Conservation (phyloP, 2,113 vertebrate genomes). For the Chaetodon auriga region DNA sequence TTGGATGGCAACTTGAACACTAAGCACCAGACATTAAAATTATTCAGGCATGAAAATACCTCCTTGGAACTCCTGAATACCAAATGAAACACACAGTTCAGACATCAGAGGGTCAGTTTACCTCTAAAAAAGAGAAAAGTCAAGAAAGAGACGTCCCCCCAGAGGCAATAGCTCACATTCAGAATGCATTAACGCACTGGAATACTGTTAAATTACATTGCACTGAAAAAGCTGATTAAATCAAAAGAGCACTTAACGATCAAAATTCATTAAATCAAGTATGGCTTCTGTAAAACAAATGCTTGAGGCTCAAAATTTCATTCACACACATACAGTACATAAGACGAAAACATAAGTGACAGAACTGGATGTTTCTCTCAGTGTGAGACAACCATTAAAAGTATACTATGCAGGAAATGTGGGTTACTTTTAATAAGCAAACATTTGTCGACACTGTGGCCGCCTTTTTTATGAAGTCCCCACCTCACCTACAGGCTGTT, state of each 20-base stretch:
- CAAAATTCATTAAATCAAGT: conserved; percentile 48
- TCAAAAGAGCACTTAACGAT: conserved; percentile 56
- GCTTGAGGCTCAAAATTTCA: conserved; percentile 28
- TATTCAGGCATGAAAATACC: conserved; percentile 20
- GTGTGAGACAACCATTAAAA: conserved; percentile 13
- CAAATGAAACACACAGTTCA: conserved; percentile 4
- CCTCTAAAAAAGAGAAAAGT: background rate
- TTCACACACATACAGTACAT: background rate
- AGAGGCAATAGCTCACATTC: conserved; percentile 21
- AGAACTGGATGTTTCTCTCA: conserved; percentile 23
- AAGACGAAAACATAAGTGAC: conserved; percentile 45
- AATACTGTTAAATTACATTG: conserved; percentile 60
- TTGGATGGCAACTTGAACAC: conserved; percentile 52
- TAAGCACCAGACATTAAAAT: conserved; percentile 37
- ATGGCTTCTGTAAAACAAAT: conserved; percentile 69
- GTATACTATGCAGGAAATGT: too few relatives aligned
- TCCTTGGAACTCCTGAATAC: conserved; percentile 6
- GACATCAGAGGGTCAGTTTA: background rate
- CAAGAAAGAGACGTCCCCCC: background rate
- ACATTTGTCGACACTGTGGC: too few relatives aligned
- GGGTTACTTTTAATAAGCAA: too few relatives aligned
- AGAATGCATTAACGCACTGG: conserved; percentile 26
- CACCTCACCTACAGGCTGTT: too few relatives aligned
- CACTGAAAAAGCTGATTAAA: conserved; percentile 34
- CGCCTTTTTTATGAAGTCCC: too few relatives aligned